These are phyloP conservation scores for Epiperipatus broadwayi DNA, from an alignment of 2,888 invertebrate genomes.

Conservation along the genomic window DNA sequence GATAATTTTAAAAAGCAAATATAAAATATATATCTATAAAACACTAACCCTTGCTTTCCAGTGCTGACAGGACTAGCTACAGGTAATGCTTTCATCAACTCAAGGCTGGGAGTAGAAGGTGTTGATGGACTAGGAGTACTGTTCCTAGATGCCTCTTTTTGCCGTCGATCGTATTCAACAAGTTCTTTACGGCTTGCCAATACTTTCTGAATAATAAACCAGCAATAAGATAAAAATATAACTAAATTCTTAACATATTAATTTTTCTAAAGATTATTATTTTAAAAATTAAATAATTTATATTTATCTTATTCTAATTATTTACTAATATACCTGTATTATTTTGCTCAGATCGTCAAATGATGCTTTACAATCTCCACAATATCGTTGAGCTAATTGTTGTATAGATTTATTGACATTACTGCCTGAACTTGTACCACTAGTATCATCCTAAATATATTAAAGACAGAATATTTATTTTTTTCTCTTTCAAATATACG, in stretches of 20 bases:
- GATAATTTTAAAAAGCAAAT: too few species aligned
- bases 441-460: conserved; percentile 17
- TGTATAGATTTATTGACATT: conserved; percentile 84
- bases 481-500: too few species aligned
- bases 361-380: conserved; percentile 76
- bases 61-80: too few species aligned
- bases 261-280: neutral
- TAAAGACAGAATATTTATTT: too few species aligned
- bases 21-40: too few species aligned
- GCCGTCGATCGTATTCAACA: conserved; percentile 61
- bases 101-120: conserved; percentile 20
- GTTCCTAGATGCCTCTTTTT: conserved; percentile 23
- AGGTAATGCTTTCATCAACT: too few species aligned
- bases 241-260: conserved; percentile 1
- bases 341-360: conserved; percentile 71
- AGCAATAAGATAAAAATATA: conserved; percentile 12
- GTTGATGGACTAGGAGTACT: conserved; percentile 16
- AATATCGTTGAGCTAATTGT: conserved; percentile 79
- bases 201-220: conserved; percentile 47
- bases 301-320: neutral
- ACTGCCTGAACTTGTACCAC: conserved; percentile 19
- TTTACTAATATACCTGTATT: conserved; percentile 29
- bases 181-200: conserved; percentile 73
- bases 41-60: too few species aligned
- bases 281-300: neutral